phyloP scores from a whole-genome alignment of 2,888 invertebrate species.

The Sisyra nigra region DNA sequence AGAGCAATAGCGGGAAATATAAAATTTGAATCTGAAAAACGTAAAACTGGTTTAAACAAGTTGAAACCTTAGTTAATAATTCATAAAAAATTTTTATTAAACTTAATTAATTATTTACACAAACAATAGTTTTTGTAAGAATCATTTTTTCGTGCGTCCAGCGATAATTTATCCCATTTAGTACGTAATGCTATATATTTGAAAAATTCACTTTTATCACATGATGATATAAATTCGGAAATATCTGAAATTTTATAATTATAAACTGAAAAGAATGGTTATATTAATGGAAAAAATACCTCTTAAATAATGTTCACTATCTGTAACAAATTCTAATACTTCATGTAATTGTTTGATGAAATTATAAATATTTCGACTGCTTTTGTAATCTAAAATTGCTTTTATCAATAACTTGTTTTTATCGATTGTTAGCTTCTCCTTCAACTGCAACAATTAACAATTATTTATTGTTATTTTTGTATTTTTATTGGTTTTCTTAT shows the following conservation, averaged over 20 bases:
- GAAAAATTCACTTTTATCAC: neutral
- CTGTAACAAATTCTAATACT: neutral
- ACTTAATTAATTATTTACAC: neutral
- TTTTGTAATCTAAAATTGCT: neutral
- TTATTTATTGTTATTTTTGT: no score
- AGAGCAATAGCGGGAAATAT: no score
- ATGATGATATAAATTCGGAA: neutral
- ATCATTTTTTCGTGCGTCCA: neutral
- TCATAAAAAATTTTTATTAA: no score
- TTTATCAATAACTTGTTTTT: neutral
- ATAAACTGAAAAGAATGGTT: no score
- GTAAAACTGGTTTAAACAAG: no score
- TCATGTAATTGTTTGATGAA: slow-evolving; percentile 3
- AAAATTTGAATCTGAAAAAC: no score
- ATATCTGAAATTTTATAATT: no score
- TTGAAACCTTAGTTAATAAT: no score
- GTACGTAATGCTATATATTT: neutral
- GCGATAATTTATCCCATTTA: slow-evolving; percentile 1
- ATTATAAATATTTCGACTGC: neutral
- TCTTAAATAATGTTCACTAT: slow-evolving; percentile 1
- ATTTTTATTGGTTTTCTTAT: no score
- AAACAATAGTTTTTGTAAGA: slow-evolving; percentile 1
- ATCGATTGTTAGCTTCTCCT: neutral
- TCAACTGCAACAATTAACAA: neutral
- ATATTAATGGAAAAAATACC: neutral